Evolutionary conservation across 2,113 vertebrate species (phyloP), one percentile per base, ranked within the genome.

Genomic region (Alces alces): DNA sequence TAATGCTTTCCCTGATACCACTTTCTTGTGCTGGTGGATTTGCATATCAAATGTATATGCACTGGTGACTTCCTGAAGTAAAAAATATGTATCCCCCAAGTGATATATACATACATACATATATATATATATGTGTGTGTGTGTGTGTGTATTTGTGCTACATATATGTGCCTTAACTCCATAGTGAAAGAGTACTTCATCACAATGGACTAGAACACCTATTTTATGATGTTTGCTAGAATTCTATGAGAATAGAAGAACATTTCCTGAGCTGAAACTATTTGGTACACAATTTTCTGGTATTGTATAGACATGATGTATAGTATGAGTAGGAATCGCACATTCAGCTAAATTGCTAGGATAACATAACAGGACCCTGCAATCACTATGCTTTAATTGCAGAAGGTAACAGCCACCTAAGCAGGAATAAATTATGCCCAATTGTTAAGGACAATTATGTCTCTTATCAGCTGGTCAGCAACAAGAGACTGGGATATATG

Each of bases 381-480:
- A 93, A 96, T 97, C 95, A 96, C 97, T 93, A 45, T 39, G 83
- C 64, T 89, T 91, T 98, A 97, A 97, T 95, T 97, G 96, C 95
- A 66, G 79, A 96, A 97, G 96, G 93, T 91, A 97, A 96, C 39
- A 85, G 70, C 89, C 96, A 98, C 83, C 89, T 78, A 91, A 98
- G 89, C 89, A 95, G 57, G 52, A 97, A 97, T 98, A 98, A 98
- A 98, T 98, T 98, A 97, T 80, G 89, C 27, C 57, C 91, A 95
- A 87, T 95, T 97, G 95, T 95, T 96, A 97, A 97, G 96, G 96
- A 95, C 91, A 97, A 96, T 98, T 98, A 97, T 97, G 86, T 93
- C 66, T 79, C 96, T 98, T 98, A 97, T 97, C 98, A 97, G 83
- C 89, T 97, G 96, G 98, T 97, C 97, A 97, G 97, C 97, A 97